Evolutionary conservation across 2,888 invertebrate genomes (phyloP), one percentile per base, ranked within the genome.

Genomic region (Frankliniella fusca): DNA sequence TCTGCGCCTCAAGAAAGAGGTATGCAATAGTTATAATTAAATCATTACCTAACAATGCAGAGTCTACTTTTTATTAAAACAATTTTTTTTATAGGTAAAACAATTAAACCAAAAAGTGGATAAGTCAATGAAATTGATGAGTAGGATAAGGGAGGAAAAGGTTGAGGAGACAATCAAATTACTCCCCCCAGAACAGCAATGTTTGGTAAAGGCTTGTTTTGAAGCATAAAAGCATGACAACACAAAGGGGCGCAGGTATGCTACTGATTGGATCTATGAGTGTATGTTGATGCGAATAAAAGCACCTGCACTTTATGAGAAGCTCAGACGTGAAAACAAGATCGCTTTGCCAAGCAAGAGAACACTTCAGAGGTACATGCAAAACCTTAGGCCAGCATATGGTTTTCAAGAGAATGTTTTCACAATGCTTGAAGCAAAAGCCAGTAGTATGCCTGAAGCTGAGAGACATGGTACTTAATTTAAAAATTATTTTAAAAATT

Each of bases 281-380:
- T 83, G 82, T 49, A 27, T 83, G 12, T 23, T 83, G n/a, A 80
- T 83, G 80, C 48, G 83, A n/a, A 61, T 82, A 5, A 83, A 83
- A 54, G 81, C 49, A 48, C 70, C 81, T 49, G 80, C 80, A 49
- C n/a, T 81, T n/a, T 81, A 83, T 81, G 81, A 82, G 20, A 80
- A 82, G 38, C 80, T 82, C 7, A 80, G 83, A 20, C 38, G 50
- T 20, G 81, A 81, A 23, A 80, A 83, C 28, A 83, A 82, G 48
- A 20, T 38, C 18, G 80, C 80, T 48, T 61, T 80, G 48, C 80
- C 82, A 11, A 65, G 65, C 65, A 10, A 10, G 20, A 65, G 20
- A 65, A 65, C 65, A 65, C 20, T 65, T 9, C 9, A 50, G 9
- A 50, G 50, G 15, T 50, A 50, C 50, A 50, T 50, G 50, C 9